Evolutionary conservation across 2,797 vertebrate species (phyloP).

Genomic region (Catamblyrhynchus diadema): DNA sequence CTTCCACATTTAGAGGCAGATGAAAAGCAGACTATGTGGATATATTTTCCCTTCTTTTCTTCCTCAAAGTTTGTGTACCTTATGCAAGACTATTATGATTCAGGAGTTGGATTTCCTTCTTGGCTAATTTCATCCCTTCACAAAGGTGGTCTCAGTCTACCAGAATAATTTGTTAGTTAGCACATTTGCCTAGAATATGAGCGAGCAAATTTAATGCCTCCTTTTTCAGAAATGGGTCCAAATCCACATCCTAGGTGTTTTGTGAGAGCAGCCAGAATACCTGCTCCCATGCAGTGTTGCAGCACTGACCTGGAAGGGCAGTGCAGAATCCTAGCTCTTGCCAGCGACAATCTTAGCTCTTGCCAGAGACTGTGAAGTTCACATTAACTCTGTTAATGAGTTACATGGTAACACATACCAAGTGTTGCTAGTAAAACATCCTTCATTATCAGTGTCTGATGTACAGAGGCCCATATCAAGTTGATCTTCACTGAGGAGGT

Average conservation of each 20-base stretch:
- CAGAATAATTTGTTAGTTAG: neutral
- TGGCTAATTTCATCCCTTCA: neutral
- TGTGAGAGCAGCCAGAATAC: neutral
- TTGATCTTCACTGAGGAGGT: neutral
- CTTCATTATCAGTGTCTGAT: neutral
- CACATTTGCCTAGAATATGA: neutral
- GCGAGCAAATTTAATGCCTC: neutral
- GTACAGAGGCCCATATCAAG: neutral
- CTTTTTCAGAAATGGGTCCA: neutral
- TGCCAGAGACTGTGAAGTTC: neutral
- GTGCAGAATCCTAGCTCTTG: neutral
- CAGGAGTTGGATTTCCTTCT: neutral
- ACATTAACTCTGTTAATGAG: neutral
- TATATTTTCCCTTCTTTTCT: neutral
- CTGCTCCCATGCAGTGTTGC: neutral
- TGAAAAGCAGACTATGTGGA: neutral
- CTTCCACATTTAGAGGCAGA: neutral
- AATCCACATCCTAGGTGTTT: neutral
- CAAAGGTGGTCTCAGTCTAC: neutral
- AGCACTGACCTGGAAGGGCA: neutral
- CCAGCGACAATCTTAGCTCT: rapidly evolving
- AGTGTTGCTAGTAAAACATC: neutral
- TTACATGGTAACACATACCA: neutral
- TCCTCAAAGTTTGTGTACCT: neutral
- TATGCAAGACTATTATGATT: neutral